phyloP scores from a whole-genome alignment of 2,113 vertebrate genomes.

The Leucosticte australis region DNA sequence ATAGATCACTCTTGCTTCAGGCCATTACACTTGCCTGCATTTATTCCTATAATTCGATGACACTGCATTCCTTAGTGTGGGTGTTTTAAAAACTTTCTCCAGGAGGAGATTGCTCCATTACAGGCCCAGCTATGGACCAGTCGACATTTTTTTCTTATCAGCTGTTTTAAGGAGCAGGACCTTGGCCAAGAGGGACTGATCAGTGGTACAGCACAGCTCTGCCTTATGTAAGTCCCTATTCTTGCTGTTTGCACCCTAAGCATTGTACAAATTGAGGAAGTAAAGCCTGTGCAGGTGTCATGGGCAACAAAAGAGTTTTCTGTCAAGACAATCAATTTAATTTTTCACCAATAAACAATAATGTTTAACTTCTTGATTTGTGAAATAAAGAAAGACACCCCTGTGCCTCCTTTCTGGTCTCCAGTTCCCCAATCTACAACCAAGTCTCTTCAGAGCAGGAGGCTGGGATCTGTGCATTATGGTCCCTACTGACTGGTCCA shows the following conservation, averaged over 20 bases:
- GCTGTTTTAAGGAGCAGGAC: not conserved
- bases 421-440: not conserved
- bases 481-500: accelerated
- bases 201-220: not conserved
- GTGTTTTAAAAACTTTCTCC: slow-evolving; percentile 5
- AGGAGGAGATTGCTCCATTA: not conserved
- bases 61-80: slow-evolving; percentile 3
- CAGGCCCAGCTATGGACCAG: not conserved
- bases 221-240: not conserved
- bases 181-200: not conserved
- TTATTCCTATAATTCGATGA: slow-evolving; percentile 58
- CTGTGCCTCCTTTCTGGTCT: not conserved
- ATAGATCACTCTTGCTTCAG: slow-evolving; percentile 60
- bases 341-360: not conserved
- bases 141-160: not conserved
- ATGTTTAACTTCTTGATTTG: not conserved
- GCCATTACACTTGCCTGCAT: slow-evolving; percentile 51
- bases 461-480: accelerated
- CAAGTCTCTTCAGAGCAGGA: not conserved
- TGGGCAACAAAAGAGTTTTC: not conserved
- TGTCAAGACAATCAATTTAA: not conserved
- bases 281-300: not conserved
- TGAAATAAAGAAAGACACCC: not conserved
- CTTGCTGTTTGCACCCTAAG: not conserved
- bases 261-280: not conserved